Evolutionary conservation across 1,140 invertebrate species (phyloP), one percentile per base, ranked within the genome.

Genomic region (Drosophila pseudoananassae): DNA sequence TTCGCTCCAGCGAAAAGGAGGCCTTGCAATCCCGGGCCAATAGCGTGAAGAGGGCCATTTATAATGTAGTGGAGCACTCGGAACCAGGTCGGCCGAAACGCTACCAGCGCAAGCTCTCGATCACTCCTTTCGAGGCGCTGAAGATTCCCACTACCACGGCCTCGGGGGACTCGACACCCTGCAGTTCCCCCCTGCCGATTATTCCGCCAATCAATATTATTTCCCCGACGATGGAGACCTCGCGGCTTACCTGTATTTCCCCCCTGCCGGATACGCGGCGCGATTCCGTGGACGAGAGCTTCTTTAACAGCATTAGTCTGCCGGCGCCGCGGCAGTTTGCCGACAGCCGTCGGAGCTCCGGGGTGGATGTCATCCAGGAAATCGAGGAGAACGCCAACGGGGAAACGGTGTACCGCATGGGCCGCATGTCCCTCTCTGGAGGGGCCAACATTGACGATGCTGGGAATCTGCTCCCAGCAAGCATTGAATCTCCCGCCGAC

Each of bases 11-110:
- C n/a, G 91, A 92, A 40, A 90, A 94, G 54, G 94, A 94, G 68
- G 93, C 94, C n/a, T 75, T 95, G 27, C 93, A 94, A 14, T 92
- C 93, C 6, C 92, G 95, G 52, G 95, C 95, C 2, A 94, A 98
- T 90, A 98, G 97, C 92, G 94, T 98, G 63, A 98, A 98, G 84
- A 95, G 96, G 78, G 97, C 97, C 49, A 94, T 98, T 29, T 93
- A 96, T 73, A 95, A 95, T 92, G 94, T 98, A 20, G 95, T 97
- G 25, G 96, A 97, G 81, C 95, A 97, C 81, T 95, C 96, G 1
- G 96, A 97, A 78, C 55, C 92, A 93, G 50, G 95, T 94, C 71
- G 95, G 94, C 80, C 94, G 93, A 80, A 94, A 45, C 85, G 91
- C 33, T 91, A 91, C 68, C 91, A 91, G 59, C 80, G 91, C 17